phyloP scores from a whole-genome alignment of 1,140 invertebrate species.

The Eubasilissa regina region DNA sequence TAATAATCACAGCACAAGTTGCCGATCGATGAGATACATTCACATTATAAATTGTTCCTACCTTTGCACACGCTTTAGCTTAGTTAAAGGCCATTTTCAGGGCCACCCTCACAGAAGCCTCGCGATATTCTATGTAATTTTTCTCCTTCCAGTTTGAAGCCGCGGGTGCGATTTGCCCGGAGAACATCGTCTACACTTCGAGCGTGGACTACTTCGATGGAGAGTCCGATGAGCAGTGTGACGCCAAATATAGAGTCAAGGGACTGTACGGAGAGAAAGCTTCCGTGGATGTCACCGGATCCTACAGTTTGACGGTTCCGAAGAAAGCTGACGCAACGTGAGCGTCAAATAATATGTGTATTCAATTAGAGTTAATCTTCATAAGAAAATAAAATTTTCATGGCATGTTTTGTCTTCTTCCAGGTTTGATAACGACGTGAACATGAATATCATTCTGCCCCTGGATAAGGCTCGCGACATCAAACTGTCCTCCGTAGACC shows the following conservation, averaged over 20 bases:
- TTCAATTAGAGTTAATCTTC: too few species aligned
- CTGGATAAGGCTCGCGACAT: slow-evolving; percentile 69
- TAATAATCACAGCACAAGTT: too few species aligned
- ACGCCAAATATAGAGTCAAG: slow-evolving; percentile 67
- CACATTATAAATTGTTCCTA: too few species aligned
- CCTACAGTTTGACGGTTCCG: slow-evolving; percentile 48
- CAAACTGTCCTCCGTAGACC: slow-evolving; percentile 63
- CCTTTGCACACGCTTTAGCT: too few species aligned
- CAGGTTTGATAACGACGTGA: slow-evolving; percentile 46
- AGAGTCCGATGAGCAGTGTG: slow-evolving; percentile 62
- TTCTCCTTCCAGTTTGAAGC: slow-evolving; percentile 14
- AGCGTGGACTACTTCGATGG: slow-evolving; percentile 39
- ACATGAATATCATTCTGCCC: slow-evolving; percentile 61
- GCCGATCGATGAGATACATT: too few species aligned
- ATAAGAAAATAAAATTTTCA: too few species aligned
- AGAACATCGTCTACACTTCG: slow-evolving; percentile 3
- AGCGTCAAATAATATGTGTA: slow-evolving; percentile 44
- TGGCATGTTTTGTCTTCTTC: slow-evolving; percentile 19
- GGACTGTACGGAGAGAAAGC: slow-evolving; percentile 66
- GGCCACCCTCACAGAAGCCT: too few species aligned
- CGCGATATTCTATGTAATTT: too few species aligned
- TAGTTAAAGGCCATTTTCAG: too few species aligned
- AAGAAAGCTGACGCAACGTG: slow-evolving; percentile 64
- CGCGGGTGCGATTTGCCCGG: background rate
- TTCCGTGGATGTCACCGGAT: slow-evolving; percentile 62